Evolutionary conservation across 2,888 invertebrate genomes (phyloP), one percentile per base, ranked within the genome.

Genomic region (Strigamia transsilvanica): DNA sequence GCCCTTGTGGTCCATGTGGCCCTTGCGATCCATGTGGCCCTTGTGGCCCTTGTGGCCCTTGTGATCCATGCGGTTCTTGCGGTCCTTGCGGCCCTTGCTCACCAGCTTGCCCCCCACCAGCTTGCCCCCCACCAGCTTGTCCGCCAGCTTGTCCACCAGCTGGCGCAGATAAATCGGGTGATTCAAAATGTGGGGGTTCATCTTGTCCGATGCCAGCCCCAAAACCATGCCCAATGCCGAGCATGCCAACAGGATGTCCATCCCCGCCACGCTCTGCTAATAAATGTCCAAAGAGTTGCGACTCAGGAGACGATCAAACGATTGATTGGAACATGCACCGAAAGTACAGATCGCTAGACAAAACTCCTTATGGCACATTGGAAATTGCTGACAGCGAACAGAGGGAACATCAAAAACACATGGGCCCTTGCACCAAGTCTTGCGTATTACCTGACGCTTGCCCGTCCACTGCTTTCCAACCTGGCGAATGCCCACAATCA

Each of bases 1-100:
- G 32, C 9, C 79, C 79, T 34, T 79, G 79, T 27, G 79, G 79
- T 34, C 79, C 79, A 32, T 79, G 79, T 79, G 79, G 79, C 79
- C 32, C 79, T 27, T 79, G 79, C 32, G 79, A 34, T 34, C 79
- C 80, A 15, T 80, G 80, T 18, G n/a, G 80, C 18, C 80, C 80
- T 38, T 80, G 80, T 41, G 41, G 80, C 18, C 80, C 80, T 12
- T 79, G 79, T 79, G 79, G 32, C 13, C 79, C 79, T 5, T 79
- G 79, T 15, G 32, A 34, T 18, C 79, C 79, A 13, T 79, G 79
- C 15, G 32, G 79, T 41, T 42, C 80, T 1, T 80, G 80, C 38
- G 80, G 3, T 18, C 34, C 79, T 9, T 79, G 79, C 15, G 32
- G 79, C 9, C 79, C 79, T 6, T 79, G 34, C 15, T 34, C 79